These are phyloP conservation scores for Xestoiulus laeticollis DNA, from an alignment of 2,888 invertebrate genomes.

Conservation along the genomic window DNA sequence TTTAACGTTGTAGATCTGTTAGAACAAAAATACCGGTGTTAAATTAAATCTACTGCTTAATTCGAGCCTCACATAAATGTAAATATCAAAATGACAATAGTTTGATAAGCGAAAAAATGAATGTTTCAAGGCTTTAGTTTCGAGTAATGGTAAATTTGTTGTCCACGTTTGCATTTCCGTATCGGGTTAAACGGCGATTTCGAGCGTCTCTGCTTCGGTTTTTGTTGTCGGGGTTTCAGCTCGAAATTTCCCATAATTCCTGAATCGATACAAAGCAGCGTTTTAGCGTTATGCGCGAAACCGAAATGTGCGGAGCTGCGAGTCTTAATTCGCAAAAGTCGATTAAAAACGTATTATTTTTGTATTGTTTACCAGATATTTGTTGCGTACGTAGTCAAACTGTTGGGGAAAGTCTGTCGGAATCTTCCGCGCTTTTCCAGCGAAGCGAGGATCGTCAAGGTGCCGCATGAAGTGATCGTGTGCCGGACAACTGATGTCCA, in stretches of 20 bases:
- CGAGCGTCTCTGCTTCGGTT: not conserved
- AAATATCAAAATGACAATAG: not conserved
- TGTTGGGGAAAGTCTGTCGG: constrained; percentile 46
- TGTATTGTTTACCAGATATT: constrained; percentile 51
- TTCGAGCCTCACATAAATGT: not conserved
- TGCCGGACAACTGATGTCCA: constrained; percentile 51
- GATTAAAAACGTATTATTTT: constrained; percentile 30
- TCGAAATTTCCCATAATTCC: constrained; percentile 44
- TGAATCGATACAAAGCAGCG: not conserved
- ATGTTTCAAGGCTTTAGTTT: not conserved
- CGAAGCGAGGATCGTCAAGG: not conserved
- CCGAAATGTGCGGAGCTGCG: not conserved
- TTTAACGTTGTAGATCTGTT: too few relatives aligned
- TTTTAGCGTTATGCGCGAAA: not conserved
- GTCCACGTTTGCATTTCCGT: not conserved
- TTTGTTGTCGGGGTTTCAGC: not conserved
- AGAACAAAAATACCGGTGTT: not conserved
- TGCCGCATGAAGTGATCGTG: constrained; percentile 42
- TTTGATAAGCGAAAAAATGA: not conserved
- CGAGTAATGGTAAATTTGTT: not conserved
- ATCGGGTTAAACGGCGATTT: not conserved
- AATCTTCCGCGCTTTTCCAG: not conserved
- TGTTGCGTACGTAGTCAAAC: constrained; percentile 50
- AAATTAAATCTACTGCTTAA: not conserved
- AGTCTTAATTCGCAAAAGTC: not conserved